These are phyloP conservation scores for Megaleporinus macrocephalus DNA, from an alignment of 2,113 vertebrate species.

Conservation along the genomic window DNA sequence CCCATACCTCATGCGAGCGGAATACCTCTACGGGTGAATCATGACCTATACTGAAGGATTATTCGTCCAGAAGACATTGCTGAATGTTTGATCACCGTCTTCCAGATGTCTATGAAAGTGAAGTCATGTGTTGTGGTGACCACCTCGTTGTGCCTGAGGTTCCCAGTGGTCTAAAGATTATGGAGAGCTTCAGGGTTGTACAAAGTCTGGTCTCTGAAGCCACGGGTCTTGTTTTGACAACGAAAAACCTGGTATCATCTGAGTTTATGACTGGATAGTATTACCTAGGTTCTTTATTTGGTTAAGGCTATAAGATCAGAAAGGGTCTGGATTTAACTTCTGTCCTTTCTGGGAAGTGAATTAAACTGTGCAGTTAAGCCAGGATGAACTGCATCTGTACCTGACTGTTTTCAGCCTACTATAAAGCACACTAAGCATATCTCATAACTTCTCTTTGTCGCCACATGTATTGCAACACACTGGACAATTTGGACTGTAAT, in stretches of 20 bases:
- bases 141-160: conserved; percentile 23
- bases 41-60: conserved; percentile 6
- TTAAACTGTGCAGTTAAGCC: conserved; percentile 18
- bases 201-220: conserved; percentile 4
- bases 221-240: conserved; percentile 5
- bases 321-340: neutral
- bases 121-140: conserved; percentile 32
- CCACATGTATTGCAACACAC: neutral
- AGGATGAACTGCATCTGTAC: neutral
- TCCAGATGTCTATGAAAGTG: conserved; percentile 29
- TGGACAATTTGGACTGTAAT: neutral
- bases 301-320: neutral
- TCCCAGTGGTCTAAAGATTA: conserved; percentile 6
- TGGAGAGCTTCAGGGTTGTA: conserved; percentile 11
- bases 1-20: neutral
- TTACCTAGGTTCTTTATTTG: conserved; percentile 28
- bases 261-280: conserved; percentile 10
- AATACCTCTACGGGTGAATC: conserved; percentile 34
- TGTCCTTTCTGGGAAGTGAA: neutral
- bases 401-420: neutral
- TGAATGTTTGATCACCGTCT: conserved; percentile 21
- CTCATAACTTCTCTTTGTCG: neutral
- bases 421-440: neutral
- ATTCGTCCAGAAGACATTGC: conserved; percentile 21
- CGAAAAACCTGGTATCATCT: conserved; percentile 10